Evolutionary conservation across 2,888 invertebrate species (phyloP), one percentile per base, ranked within the genome.

Genomic region (Arrhopalites spinosus): DNA sequence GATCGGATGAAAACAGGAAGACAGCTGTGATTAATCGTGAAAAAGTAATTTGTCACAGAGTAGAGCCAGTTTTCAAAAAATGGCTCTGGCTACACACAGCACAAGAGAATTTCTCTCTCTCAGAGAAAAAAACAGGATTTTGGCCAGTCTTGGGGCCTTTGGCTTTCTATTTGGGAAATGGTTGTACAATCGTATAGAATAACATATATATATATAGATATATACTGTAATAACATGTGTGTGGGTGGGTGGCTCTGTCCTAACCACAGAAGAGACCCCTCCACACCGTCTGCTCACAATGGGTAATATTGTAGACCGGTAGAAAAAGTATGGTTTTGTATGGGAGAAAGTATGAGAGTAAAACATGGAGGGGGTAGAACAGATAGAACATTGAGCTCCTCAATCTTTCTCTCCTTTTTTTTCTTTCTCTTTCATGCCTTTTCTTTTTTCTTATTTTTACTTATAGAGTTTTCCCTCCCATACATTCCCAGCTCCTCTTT

Each of bases 1-100:
- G 77, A 75, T 77, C 50, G 67, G 78, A 78, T 80, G 78, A 79
- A 80, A 80, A 77, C 74, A 77, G 79, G 78, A 80, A 80, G 82
- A 81, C 82, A 82, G 82, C 78, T 79, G 77, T 76, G 82, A 82
- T 82, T 82, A 82, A 82, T 82, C 80, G 81, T 80, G 76, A 76
- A 79, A 82, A 81, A 81, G 81, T 81, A 82, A 82, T 82, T 82
- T 82, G 82, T 81, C 82, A 81, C 80, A 79, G 78, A 78, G 73
- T 61, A 76, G 66, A 74, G 69, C 74, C 59, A 70, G 56, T 70
- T 70, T 70, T 70, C 70, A 70, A 70, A 70, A 70, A 70, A 70
- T 68, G 68, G 68, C 68, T 68, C 45, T 50, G 17, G 2, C 50
- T 20, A 50, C 15, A 50, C n/a, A n/a, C 36, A 66, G 66, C 11